Base-by-base conservation (phyloP, 2,888 invertebrate genomes). In the Timema cristinae region DNA sequence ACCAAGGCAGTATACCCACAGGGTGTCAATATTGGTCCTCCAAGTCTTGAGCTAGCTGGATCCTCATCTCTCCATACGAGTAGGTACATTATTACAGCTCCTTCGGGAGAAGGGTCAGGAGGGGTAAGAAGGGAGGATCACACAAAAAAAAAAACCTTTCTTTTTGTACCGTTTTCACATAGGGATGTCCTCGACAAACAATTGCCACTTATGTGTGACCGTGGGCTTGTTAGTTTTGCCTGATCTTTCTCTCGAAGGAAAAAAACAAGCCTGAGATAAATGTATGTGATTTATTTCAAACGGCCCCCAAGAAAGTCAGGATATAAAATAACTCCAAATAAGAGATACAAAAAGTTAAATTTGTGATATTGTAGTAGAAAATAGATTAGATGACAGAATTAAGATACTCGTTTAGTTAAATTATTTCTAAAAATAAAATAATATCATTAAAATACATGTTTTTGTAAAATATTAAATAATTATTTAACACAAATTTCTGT, bases 1-100 rank as follows among this genome's bases (percentile, higher is more conserved):
- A 32, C 32, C 32, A 48, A 13, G 63, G 63, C 15, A 32, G 63
- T 32, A 32, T 32, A 32, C 32, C 32, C 32, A 32, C 63, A 63
- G 63, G 63, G 63, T 63, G 63, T 63, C 63, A 63, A 63, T 63
- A 63, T 63, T 63, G 63, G 47, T 13, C 32, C 63, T 32, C n/a
- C 32, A 32, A 32, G 32, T 32, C 32, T 32, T 32, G 32, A 32
- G 32, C 32, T 32, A 32, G 32, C 32, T 32, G 32, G 32, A 32
- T 32, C 32, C 32, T 32, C 32, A 32, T 9, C 63, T 9, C 47
- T 32, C 47, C 8, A 13, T 32, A 32, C 63, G 32, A 10, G 47
- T 11, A 48, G 63, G 47, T 48, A 63, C 63, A 63, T 63, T 63
- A 63, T 63, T 63, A 48, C 63, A 47, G 48, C 63, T 32, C 59